Conservation (phyloP, 2,797 vertebrate genomes). For the Garrulus glandarius region DNA sequence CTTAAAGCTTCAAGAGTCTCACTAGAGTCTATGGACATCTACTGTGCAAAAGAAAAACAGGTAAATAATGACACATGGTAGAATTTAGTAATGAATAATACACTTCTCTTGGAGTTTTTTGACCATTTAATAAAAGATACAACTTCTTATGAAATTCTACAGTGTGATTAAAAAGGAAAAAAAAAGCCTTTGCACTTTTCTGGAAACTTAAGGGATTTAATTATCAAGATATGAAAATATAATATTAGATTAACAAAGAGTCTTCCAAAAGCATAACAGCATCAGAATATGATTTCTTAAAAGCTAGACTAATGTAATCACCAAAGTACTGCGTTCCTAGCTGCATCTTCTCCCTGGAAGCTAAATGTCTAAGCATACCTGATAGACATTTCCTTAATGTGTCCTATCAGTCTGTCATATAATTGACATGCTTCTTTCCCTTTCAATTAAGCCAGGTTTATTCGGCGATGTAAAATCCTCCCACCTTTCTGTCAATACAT, state of each 20-base stretch:
- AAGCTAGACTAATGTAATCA: not conserved
- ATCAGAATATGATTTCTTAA: not conserved
- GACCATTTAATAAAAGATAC: not conserved
- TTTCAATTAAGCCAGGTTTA: not conserved
- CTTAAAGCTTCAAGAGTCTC: not conserved
- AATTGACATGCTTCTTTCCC: not conserved
- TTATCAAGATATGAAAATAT: not conserved
- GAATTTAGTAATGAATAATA: not conserved
- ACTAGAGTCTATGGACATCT: not conserved
- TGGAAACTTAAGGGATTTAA: not conserved
- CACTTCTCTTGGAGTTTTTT: not conserved
- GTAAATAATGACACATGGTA: not conserved
- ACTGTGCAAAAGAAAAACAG: not conserved
- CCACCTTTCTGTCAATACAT: not conserved
- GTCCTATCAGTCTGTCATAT: not conserved
- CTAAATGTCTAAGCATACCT: not conserved
- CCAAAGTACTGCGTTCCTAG: not conserved
- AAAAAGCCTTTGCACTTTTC: not conserved
- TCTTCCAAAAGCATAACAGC: not conserved
- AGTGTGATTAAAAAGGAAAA: not conserved
- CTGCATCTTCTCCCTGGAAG: not conserved
- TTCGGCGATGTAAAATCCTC: accelerated
- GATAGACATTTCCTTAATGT: not conserved
- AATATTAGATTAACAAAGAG: not conserved
- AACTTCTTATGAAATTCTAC: not conserved